phyloP scores from a whole-genome alignment of 2,797 vertebrate genomes.

The Bovichtus diacanthus region DNA sequence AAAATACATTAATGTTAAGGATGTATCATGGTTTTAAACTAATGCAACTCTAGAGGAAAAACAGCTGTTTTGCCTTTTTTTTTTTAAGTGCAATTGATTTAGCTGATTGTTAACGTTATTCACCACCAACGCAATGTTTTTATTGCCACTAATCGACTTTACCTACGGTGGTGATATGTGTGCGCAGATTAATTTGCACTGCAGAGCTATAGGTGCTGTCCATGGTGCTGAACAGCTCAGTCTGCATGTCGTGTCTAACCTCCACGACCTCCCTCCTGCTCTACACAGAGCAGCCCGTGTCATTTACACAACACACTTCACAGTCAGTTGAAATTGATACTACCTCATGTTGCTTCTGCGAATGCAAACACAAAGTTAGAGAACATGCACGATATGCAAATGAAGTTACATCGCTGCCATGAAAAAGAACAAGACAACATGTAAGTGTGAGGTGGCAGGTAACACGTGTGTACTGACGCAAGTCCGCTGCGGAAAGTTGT shows the following conservation, averaged over 20 bases:
- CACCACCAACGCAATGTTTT: background rate
- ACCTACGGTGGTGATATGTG: background rate
- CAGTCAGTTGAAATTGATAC: too few species aligned
- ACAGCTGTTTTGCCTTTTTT: background rate
- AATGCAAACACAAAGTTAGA: background rate
- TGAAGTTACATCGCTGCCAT: background rate
- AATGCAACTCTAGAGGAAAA: background rate
- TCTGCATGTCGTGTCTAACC: background rate
- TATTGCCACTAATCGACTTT: background rate
- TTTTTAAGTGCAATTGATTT: background rate
- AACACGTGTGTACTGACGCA: slow-evolving; percentile 48
- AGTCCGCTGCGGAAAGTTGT: slow-evolving; percentile 48
- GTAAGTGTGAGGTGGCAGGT: background rate
- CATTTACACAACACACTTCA: background rate
- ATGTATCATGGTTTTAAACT: background rate
- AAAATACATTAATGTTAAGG: too few species aligned
- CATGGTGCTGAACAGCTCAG: slow-evolving; percentile 37
- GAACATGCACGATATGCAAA: background rate
- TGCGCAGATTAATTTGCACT: background rate
- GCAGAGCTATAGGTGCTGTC: slow-evolving; percentile 21
- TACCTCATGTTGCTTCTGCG: background rate
- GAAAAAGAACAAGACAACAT: background rate
- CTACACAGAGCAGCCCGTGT: background rate
- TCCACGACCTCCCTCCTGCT: background rate
- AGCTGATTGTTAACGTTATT: background rate